Base-by-base conservation (phyloP, 2,888 invertebrate genomes). In the Drosophila flavopinicola region DNA sequence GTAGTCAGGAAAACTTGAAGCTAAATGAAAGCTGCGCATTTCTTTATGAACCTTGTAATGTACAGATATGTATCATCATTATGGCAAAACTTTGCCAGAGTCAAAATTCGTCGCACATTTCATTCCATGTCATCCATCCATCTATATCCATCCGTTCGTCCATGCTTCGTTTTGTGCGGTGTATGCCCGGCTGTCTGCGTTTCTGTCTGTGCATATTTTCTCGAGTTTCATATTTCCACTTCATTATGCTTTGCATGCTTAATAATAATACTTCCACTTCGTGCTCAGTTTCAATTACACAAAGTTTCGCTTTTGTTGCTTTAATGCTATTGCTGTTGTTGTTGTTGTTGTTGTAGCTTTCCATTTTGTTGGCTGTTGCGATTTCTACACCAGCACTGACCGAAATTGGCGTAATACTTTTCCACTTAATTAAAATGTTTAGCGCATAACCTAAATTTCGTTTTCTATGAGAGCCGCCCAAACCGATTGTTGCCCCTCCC, bases 181-280 rank as follows among this genome's bases (percentile, higher is more conserved):
- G n/a, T n/a, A n/a, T 42, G 44, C 44, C 53, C 53, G 49, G 23
- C 29, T 67, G 57, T 68, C 57, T 63, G 24, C 39, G 24, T 52
- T 20, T 58, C 52, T 58, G 58, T 29, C 44, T 52, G 24, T 52
- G 33, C 39, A 33, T 63, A 41, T 79, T 74, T 67, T 48, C 66
- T 54, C 67, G 61, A 73, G 83, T 71, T 69, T 83, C 85, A 82
- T 85, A 83, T 83, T 87, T 83, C 87, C 75, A 82, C 66, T 78
- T 82, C 72, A 82, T 87, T 87, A 75, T 82, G 83, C 87, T 84
- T 79, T 85, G 87, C 85, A 78, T 87, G 87, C 83, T 85, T 82
- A 82, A 82, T 85, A 80, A 77, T 67, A 76, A 80, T 78, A 72
- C 87, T 86, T 87, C 85, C 85, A 75, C 87, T 77, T 79, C 77